A percentile compares a stretch with the other conserved stretches of the same genome.
Conservation (phyloP, 2,797 vertebrate genomes). For the Microctenopoma stevenorrisi region DNA sequence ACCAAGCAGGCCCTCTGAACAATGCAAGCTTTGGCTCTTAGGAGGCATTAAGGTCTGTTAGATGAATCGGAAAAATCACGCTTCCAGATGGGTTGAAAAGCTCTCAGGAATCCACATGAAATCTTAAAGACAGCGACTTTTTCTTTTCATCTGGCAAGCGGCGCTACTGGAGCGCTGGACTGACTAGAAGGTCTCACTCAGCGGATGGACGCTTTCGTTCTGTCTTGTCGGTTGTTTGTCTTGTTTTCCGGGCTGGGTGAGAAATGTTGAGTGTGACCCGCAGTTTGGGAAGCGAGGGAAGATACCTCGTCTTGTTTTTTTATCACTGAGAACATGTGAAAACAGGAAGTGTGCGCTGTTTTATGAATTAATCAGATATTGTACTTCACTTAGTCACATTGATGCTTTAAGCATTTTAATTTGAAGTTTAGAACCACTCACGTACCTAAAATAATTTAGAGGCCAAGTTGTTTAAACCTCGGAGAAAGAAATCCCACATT, state of each 20-base stretch:
- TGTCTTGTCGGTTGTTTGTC: slow-evolving; percentile 33
- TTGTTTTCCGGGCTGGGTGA: slow-evolving; percentile 21
- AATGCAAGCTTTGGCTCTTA: slow-evolving; percentile 72
- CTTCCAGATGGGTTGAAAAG: slow-evolving; percentile 60
- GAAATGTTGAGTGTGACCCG: slow-evolving; percentile 14
- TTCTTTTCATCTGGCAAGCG: slow-evolving; percentile 31
- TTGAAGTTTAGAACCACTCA: background rate
- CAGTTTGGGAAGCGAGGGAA: background rate
- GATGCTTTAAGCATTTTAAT: background rate
- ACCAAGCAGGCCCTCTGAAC: slow-evolving; percentile 57
- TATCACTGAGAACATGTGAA: slow-evolving; percentile 15
- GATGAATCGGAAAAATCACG: slow-evolving; percentile 68
- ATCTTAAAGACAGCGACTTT: slow-evolving; percentile 74
- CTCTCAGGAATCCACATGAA: slow-evolving; percentile 76
- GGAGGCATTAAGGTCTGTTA: slow-evolving; percentile 70
- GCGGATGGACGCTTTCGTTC: slow-evolving; percentile 6
- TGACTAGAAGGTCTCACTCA: slow-evolving; percentile 31
- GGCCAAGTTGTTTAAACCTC: background rate
- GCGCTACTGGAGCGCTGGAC: background rate
- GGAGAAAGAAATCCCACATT: background rate
- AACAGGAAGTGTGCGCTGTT: background rate
- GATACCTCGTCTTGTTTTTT: slow-evolving; percentile 11
- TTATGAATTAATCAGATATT: slow-evolving; percentile 27
- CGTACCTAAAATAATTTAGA: background rate
- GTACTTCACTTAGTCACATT: background rate